Conservation (phyloP, 2,797 vertebrate genomes). For the Schizothorax lantsangensis region DNA sequence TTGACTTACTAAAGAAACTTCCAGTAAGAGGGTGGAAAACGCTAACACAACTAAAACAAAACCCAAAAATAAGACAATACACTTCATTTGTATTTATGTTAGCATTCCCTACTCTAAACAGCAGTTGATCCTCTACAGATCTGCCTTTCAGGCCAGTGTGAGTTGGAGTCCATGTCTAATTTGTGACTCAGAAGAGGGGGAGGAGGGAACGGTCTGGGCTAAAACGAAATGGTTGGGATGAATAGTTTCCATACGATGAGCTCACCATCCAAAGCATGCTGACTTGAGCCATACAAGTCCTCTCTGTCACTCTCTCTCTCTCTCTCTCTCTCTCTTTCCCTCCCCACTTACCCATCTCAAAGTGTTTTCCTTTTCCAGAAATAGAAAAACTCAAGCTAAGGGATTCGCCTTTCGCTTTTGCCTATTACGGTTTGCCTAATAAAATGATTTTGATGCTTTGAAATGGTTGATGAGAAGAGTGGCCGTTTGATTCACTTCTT, state of each 20-base stretch:
- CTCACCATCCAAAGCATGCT: constrained; percentile 63
- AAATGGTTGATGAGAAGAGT: background rate
- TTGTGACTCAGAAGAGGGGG: constrained; percentile 41
- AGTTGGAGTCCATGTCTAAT: background rate
- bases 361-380: constrained; percentile 49
- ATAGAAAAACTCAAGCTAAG: constrained; percentile 39
- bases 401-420: constrained; percentile 9
- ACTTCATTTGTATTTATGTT: background rate
- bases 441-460: background rate
- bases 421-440: background rate
- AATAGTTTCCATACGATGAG: constrained; percentile 79
- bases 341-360: background rate
- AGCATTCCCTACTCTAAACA: constrained; percentile 6
- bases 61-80: background rate
- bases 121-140: background rate
- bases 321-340: constrained; percentile 44
- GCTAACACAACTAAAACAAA: background rate
- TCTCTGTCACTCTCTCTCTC: constrained; percentile 23
- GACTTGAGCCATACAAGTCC: constrained; percentile 64
- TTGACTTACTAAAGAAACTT: background rate
- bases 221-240: constrained; percentile 54
- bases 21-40: background rate
- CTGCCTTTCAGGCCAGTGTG: background rate
- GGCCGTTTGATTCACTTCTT: constrained; percentile 20
- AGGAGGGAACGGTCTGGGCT: constrained; percentile 49